phyloP scores from a whole-genome alignment of 1,140 invertebrate genomes.

The Sarcophaga bullata region DNA sequence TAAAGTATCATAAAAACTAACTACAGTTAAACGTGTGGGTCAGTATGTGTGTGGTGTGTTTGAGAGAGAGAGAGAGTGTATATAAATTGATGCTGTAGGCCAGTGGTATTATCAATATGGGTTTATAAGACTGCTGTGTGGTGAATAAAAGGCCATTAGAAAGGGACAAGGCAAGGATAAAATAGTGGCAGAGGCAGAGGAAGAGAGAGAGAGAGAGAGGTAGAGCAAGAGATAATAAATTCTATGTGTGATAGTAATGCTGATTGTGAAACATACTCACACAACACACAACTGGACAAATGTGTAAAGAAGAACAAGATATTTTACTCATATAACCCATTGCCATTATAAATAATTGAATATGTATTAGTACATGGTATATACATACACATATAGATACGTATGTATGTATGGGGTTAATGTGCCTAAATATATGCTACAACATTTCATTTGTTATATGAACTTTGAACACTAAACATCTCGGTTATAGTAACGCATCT shows the following conservation, averaged over 20 bases:
- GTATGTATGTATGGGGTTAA: constrained; percentile 44
- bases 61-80: not conserved
- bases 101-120: constrained; percentile 42
- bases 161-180: not conserved
- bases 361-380: constrained; percentile 9
- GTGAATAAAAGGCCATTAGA: constrained; percentile 48
- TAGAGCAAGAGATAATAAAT: constrained; percentile 34
- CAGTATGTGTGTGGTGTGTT: not conserved
- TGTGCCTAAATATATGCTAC: constrained; percentile 60
- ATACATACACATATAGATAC: constrained; percentile 7
- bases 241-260: constrained; percentile 46
- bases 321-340: not conserved
- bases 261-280: constrained; percentile 38
- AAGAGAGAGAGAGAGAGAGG: no score
- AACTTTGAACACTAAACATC: constrained; percentile 51
- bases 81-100: constrained; percentile 44
- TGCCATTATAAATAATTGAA: constrained; percentile 40
- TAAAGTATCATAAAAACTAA: not conserved
- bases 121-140: not conserved
- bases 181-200: no score
- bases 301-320: constrained; percentile 8
- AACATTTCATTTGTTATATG: constrained; percentile 54
- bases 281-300: constrained; percentile 37
- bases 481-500: not conserved
- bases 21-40: not conserved